These are phyloP conservation scores for Ceratosolen fusciceps DNA, from an alignment of 1,140 invertebrate species.

Conservation along the genomic window DNA sequence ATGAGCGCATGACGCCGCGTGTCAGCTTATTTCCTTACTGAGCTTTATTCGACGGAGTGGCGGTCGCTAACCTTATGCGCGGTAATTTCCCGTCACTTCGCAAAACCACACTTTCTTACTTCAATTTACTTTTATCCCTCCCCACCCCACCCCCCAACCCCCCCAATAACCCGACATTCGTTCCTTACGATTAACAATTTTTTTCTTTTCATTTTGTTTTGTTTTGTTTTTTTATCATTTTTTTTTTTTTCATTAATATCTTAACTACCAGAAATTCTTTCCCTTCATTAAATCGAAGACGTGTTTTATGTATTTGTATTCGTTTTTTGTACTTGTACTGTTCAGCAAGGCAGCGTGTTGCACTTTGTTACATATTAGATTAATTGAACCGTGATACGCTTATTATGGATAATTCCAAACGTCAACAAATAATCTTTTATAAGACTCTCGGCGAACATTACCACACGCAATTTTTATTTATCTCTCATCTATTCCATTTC, in stretches of 20 bases:
- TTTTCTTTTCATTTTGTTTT: too few relatives aligned
- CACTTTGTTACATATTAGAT: slow-evolving; percentile 72
- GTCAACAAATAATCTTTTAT: slow-evolving; percentile 39
- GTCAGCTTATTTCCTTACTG: slow-evolving; percentile 30
- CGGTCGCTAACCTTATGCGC: slow-evolving; percentile 16
- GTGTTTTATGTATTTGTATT: slow-evolving; percentile 71
- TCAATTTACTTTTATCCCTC: slow-evolving; percentile 48
- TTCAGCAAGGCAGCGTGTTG: slow-evolving; percentile 73
- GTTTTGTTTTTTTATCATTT: too few relatives aligned
- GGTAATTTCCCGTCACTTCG: slow-evolving; percentile 43
- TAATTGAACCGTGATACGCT: slow-evolving; percentile 65
- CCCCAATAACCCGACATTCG: too few relatives aligned
- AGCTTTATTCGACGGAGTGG: slow-evolving; percentile 35
- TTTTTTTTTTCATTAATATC: slow-evolving; percentile 63
- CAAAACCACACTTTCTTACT: slow-evolving; percentile 45
- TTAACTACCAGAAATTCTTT: slow-evolving; percentile 71
- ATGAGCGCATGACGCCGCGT: slow-evolving; percentile 36
- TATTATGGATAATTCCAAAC: slow-evolving; percentile 64
- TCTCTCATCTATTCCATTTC: background rate
- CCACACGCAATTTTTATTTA: background rate
- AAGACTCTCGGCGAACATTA: slow-evolving; percentile 14
- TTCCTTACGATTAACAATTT: slow-evolving; percentile 64
- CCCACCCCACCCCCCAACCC: too few relatives aligned
- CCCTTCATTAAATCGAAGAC: slow-evolving; percentile 70
- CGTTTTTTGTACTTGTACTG: slow-evolving; percentile 73